Base-by-base conservation (phyloP, 1,140 invertebrate species). In the Achroia grisella region DNA sequence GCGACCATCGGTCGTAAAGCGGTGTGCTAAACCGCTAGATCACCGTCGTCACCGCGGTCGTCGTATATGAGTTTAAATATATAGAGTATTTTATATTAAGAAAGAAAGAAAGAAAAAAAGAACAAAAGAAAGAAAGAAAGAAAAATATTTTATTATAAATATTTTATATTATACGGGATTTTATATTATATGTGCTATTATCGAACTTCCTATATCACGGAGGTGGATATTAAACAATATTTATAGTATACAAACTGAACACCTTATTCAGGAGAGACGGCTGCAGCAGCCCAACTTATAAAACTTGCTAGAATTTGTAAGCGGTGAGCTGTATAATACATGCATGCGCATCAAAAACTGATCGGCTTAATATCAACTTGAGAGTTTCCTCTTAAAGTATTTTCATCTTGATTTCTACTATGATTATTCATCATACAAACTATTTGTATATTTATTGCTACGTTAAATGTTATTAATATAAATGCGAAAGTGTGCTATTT, bases 251-350 rank as follows among this genome's bases (percentile, higher is more conserved):
- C 48, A 46, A 62, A 47, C 53, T 47, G 62, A 59, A 56, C 62
- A 71, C 62, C 54, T 71, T 53, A 63, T 62, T 68, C 53, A 61
- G 50, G 47, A 51, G 47, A 49, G 36, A 39, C 46, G 37, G 39
- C 44, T 56, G 45, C 39, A 35, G 48, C 43, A 39, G 37, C 57
- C 51, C 37, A 44, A 68, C 60, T 62, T 65, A 63, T 62, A 56
- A 60, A 70, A 66, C 52, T 54, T 59, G 11, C 27, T 43, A 12
- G 50, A 53, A 67, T 72, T 63, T 69, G 68, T 59, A 62, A 57
- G 48, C 62, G 37, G 56, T 44, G 47, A 42, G 52, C 54, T 48
- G 34, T 15, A 41, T 54, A 51, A 53, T 51, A 51, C 35, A 53
- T 8, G 14, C 50, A 55, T 46, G 43, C 55, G 51, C 57, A 55